Evolutionary conservation across 2,888 invertebrate species (phyloP).

Genomic region (Ormyrus thymus): DNA sequence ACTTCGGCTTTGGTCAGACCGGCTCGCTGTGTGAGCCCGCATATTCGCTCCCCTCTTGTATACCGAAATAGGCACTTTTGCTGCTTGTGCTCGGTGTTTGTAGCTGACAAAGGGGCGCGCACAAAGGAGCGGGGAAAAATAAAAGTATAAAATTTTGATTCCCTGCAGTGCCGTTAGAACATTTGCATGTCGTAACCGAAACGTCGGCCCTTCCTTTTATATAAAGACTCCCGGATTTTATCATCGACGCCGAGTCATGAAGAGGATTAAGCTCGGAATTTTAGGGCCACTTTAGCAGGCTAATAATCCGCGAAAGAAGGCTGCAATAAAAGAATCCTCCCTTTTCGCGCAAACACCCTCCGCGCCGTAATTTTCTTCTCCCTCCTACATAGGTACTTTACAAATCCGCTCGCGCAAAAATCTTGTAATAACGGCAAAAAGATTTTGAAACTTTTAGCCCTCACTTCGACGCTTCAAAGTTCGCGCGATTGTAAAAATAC

Average conservation of each 20-base stretch:
- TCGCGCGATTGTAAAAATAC: constrained; percentile 19
- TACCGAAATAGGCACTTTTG: constrained; percentile 10
- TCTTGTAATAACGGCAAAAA: background rate
- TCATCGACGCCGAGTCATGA: no score
- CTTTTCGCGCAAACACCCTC: background rate
- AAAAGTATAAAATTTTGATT: constrained; percentile 1
- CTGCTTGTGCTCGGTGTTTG: constrained; percentile 34
- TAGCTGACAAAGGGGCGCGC: constrained; percentile 30
- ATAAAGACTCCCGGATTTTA: no score
- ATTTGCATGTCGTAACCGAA: constrained; percentile 10
- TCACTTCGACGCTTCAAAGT: background rate
- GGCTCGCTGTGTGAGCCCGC: constrained; percentile 23
- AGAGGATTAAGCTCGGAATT: no score
- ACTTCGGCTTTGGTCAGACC: constrained; percentile 27
- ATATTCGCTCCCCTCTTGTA: background rate
- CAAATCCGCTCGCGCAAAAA: background rate
- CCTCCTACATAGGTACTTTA: no score
- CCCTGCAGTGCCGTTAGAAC: background rate
- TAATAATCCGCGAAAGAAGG: no score
- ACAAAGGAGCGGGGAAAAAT: constrained; percentile 22
- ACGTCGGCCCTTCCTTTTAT: background rate
- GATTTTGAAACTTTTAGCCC: constrained; percentile 17
- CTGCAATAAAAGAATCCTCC: no score
- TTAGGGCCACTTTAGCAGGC: no score
- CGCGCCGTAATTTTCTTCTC: no score